Evolutionary conservation across 2,888 invertebrate genomes (phyloP), one percentile per base, ranked within the genome.

Genomic region (Heteromurus nitidus): DNA sequence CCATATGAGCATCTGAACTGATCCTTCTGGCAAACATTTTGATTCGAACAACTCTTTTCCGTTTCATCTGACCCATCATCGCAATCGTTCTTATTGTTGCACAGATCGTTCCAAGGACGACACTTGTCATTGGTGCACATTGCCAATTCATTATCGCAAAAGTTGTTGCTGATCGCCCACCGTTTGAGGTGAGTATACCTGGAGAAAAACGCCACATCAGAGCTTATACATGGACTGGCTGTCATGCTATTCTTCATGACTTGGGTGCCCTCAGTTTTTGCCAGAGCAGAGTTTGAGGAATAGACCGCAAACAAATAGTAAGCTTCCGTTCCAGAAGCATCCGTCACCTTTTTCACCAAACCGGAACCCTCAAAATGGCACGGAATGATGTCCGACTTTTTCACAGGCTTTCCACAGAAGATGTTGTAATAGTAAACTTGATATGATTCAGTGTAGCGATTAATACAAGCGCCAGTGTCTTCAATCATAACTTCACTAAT

Each of bases 341-440:
- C 76, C 20, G 72, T 81, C 0, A 77, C 77, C 42, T 70, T 68
- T 31, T 74, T 80, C 26, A 84, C 80, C 62, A 84, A 69, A 31
- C 84, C 84, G 20, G 84, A 68, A n/a, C 84, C 84, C 81, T 84
- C 75, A 18, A 42, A 55, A 16, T 65, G 44, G 22, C 84, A 84
- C 13, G 84, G 84, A 22, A 84, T 77, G 1, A 69, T 42, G 3
- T 67, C 62, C 3, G 20, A 18, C 58, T 67, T 67, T 26, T 68
- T 74, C 2, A 22, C 36, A 2, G 77, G 16, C 18, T 50, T 70
- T 22, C 68, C 84, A 68, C 84, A 84, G 0, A 82, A 31, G 2
- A 81, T 70, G 28, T 82, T 80, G 28, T 82, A 84, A 26, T 82
- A 72, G 22, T 62, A 77, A 13, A 82, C 74, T 9, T 80, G 47